phyloP scores from a whole-genome alignment of 2,797 vertebrate species.

The Danio aesculapii region DNA sequence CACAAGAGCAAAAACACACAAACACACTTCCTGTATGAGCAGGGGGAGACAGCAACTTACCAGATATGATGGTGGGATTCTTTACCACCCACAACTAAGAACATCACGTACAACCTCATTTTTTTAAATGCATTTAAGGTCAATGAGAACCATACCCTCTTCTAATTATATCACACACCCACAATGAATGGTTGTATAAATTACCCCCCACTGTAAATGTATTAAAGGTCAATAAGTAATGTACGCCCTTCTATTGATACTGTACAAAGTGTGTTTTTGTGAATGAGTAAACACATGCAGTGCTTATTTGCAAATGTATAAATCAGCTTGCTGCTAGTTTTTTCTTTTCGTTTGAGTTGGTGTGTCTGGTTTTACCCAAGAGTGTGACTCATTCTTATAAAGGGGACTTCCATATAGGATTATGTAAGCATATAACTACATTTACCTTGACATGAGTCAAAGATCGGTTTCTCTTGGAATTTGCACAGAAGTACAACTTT shows the following conservation, averaged over 20 bases:
- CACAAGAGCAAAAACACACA: slow-evolving; percentile 33
- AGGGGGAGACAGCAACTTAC: slow-evolving; percentile 26
- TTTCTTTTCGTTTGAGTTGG: background rate
- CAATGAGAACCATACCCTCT: background rate
- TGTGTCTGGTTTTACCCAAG: background rate
- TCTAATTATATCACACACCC: slow-evolving; percentile 2
- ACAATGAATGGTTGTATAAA: background rate
- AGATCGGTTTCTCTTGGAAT: background rate
- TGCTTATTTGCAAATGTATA: background rate
- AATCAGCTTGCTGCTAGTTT: background rate
- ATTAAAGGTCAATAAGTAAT: background rate
- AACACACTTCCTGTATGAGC: slow-evolving; percentile 25
- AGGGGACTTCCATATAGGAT: slow-evolving; percentile 7
- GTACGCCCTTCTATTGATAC: background rate
- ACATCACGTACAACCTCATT: background rate
- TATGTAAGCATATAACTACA: background rate
- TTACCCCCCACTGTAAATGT: background rate
- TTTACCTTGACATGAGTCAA: slow-evolving; percentile 7
- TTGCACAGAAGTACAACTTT: background rate
- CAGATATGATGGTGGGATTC: slow-evolving; percentile 45
- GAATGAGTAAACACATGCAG: background rate
- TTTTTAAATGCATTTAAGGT: background rate
- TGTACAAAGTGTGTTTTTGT: no score
- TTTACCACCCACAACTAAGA: slow-evolving; percentile 22
- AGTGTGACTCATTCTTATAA: slow-evolving; percentile 19